Percentiles rank a stretch among this genome's conserved stretches.
phyloP scores from a whole-genome alignment of 2,797 vertebrate species.

The Anisognathus igniventris region DNA sequence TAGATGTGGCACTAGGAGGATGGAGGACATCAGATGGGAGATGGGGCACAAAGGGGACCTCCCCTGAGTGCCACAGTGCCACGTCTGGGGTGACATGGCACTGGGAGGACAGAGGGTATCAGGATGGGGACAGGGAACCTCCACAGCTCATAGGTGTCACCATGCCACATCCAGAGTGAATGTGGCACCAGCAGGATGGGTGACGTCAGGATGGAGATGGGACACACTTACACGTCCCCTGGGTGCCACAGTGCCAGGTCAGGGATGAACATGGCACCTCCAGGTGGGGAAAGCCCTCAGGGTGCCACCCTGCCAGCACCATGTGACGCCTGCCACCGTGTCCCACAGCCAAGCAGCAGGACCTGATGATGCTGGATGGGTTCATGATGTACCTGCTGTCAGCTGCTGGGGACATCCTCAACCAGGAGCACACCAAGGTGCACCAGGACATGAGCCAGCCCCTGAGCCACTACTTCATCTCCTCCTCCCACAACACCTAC shows the following conservation, averaged over 20 bases:
- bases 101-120: not conserved
- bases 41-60: no score
- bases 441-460: slow-evolving; percentile 92
- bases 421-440: slow-evolving; percentile 79
- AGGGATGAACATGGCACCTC: not conserved
- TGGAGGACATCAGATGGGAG: no score
- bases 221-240: not conserved
- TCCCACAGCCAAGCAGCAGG: slow-evolving; percentile 70
- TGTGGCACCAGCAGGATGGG: not conserved
- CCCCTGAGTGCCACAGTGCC: not conserved
- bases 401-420: slow-evolving; percentile 83
- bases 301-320: no score
- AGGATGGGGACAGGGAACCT: not conserved
- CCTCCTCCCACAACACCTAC: slow-evolving; percentile 87
- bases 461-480: slow-evolving; percentile 91
- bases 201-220: not conserved
- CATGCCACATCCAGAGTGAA: not conserved
- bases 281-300: no score
- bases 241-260: not conserved
- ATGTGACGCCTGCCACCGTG: accelerated
- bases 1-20: no score
- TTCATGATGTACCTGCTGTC: slow-evolving; percentile 97
- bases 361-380: slow-evolving; percentile 90
- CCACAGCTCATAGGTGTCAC: not conserved
- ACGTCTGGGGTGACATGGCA: not conserved